These are phyloP conservation scores for Apostichopus parvimensis DNA, from an alignment of 35 echinoderm and acorn worm species.

Conservation along the genomic window DNA sequence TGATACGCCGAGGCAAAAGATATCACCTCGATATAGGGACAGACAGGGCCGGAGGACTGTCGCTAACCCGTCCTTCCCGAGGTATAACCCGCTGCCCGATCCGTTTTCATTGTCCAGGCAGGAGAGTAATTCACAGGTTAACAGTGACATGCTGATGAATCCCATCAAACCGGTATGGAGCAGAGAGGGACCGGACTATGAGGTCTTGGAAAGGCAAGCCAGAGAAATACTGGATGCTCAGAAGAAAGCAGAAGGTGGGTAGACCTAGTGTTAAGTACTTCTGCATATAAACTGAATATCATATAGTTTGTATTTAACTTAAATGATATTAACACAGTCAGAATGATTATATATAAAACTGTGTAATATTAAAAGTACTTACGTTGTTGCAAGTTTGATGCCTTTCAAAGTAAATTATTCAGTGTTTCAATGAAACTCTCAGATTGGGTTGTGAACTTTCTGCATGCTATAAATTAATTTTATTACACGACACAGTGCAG, in stretches of 20 bases:
- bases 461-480: too few relatives aligned
- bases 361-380: too few relatives aligned
- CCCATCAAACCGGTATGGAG: constrained; percentile 68
- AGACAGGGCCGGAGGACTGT: not conserved
- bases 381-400: too few relatives aligned
- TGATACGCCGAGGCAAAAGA: not conserved
- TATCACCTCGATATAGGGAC: not conserved
- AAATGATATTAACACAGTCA: too few relatives aligned
- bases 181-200: constrained; percentile 76
- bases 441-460: too few relatives aligned
- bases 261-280: not conserved
- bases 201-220: constrained; percentile 73
- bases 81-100: constrained; percentile 37
- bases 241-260: constrained; percentile 51
- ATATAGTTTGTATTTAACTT: too few relatives aligned
- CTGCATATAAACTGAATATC: too few relatives aligned
- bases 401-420: too few relatives aligned
- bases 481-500: too few relatives aligned
- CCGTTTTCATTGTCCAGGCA: not conserved
- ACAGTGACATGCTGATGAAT: constrained; percentile 38
- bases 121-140: constrained; percentile 2
- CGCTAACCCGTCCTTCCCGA: constrained; percentile 16
- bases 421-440: too few relatives aligned
- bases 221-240: constrained; percentile 81
- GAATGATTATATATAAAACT: too few relatives aligned